Evolutionary conservation across 1,140 invertebrate species (phyloP), one percentile per base, ranked within the genome.

Genomic region (Pseudomyrmex concolor): DNA sequence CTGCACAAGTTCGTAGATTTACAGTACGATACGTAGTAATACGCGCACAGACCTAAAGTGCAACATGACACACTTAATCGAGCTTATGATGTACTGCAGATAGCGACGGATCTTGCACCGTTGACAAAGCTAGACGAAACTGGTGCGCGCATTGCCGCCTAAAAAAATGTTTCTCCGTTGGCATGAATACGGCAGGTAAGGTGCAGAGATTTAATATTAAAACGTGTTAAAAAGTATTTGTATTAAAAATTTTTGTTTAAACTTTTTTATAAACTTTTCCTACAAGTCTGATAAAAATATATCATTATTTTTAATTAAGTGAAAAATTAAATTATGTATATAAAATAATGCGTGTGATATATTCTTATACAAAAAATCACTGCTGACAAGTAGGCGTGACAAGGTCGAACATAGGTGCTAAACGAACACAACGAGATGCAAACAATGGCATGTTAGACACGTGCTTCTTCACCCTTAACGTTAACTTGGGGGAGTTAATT

Each of bases 91-190:
- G 59, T 59, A 4, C 80, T 60, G 25, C 74, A 96, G 96, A 96
- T 81, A 97, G 97, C 25, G 96, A 95, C 82, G 96, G 97, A n/a
- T 94, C 94, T 25, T 98, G 97, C 91, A 92, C 96, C 1, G 95
- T 98, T 19, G 97, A 98, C 91, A 98, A 98, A 95, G 96, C 96
- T 0, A 92, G 97, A 87, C 92, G 97, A 86, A 98, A 98, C 92
- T 98, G 97, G 97, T 98, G 97, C 93, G 97, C 97, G 0, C 96
- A 96, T 88, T 98, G 97, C 91, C 94, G 97, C 68, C 94, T 98
- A 5, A 96, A 97, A 90, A 97, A 97, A 86, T 98, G 97, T 89
- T 96, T 98, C 80, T 89, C 94, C 1, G 97, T 97, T 13, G 95
- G 96, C 73, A 98, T 98, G 97, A 97, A 98, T 87, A 95, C 95